Evolutionary conservation across 2,888 invertebrate genomes (phyloP).

Genomic region (Creontiades dilutus): DNA sequence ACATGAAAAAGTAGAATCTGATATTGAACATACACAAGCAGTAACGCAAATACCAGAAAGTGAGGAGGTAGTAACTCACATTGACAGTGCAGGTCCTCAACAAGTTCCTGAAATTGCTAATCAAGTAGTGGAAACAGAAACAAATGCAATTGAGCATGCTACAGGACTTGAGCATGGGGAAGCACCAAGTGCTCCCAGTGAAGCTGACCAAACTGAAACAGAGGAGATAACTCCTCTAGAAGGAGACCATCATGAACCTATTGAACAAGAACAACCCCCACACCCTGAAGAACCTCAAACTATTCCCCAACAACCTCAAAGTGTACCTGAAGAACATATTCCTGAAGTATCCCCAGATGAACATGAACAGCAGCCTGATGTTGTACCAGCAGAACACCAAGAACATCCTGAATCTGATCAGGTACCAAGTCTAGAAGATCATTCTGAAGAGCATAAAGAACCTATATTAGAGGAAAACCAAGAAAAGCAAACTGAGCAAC

Average conservation of each 20-base stretch:
- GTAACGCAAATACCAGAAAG: conserved; percentile 51
- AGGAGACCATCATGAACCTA: conserved; percentile 6
- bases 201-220: conserved; percentile 14
- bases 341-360: conserved; percentile 54
- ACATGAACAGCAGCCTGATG: conserved; percentile 72
- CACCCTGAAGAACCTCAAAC: conserved; percentile 71
- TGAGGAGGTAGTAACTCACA: conserved; percentile 64
- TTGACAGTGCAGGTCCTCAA: conserved; percentile 51
- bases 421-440: neutral
- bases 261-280: conserved; percentile 53
- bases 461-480: neutral
- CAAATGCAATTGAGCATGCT: conserved; percentile 37
- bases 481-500: conserved; percentile 20
- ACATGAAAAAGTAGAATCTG: conserved; percentile 28
- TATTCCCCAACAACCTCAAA: conserved; percentile 69
- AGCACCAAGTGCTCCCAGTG: neutral
- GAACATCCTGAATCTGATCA: conserved; percentile 26
- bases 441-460: neutral
- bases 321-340: conserved; percentile 71
- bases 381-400: conserved; percentile 72
- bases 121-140: conserved; percentile 58
- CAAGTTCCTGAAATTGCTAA: conserved; percentile 62
- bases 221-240: conserved; percentile 53
- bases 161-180: neutral
- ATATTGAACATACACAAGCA: neutral